These are phyloP conservation scores for Scaptomyza hsui DNA, from an alignment of 1,140 invertebrate species.

Conservation along the genomic window DNA sequence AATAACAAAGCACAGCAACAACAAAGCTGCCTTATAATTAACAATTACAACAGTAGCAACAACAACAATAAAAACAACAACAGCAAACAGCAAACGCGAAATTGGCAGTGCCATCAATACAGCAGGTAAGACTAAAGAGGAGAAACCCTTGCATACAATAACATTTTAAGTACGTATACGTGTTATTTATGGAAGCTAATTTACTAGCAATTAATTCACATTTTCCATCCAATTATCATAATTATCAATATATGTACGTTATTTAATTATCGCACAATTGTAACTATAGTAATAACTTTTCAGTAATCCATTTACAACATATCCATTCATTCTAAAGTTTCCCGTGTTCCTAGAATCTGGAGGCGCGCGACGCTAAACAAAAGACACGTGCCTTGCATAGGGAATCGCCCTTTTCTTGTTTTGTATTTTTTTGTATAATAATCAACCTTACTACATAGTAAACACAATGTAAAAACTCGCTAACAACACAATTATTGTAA, in stretches of 20 bases:
- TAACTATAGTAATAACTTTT: constrained; percentile 1
- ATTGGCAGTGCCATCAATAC: constrained; percentile 39
- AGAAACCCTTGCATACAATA: background rate
- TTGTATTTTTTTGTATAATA: background rate
- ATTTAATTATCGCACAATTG: background rate
- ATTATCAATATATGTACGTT: background rate
- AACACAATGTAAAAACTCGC: background rate
- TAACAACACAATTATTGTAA: constrained; percentile 15
- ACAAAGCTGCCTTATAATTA: constrained; percentile 1
- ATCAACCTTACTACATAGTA: constrained; percentile 9
- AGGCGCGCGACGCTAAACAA: background rate
- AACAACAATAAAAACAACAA: constrained; percentile 4
- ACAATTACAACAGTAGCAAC: constrained; percentile 19
- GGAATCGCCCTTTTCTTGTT: constrained; percentile 22
- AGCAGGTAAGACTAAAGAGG: constrained; percentile 26
- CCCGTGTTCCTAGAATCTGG: constrained; percentile 6
- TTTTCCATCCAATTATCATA: background rate
- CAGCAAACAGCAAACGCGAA: constrained; percentile 17
- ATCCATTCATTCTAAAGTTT: background rate
- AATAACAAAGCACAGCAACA: constrained; percentile 34
- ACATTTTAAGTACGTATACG: no score
- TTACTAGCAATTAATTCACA: background rate
- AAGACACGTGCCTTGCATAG: constrained; percentile 26
- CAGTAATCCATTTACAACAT: background rate
- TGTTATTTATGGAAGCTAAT: no score